Percentiles rank a stretch among this genome's conserved stretches.
These are phyloP conservation scores for Cheiracanthium punctorium DNA, from an alignment of 2,888 invertebrate species.

Conservation along the genomic window DNA sequence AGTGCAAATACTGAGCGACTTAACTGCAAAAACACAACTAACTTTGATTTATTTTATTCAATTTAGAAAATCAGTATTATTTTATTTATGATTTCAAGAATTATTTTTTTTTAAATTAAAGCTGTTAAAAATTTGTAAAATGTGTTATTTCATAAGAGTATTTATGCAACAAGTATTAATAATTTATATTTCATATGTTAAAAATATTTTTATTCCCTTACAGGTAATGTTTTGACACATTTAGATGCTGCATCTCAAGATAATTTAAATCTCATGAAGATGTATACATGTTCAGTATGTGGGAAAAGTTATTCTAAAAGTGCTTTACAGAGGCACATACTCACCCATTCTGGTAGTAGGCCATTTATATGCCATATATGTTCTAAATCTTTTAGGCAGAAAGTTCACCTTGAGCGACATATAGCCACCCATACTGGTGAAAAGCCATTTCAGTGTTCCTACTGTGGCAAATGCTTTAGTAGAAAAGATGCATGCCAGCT, in stretches of 20 bases:
- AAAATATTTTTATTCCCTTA: neutral
- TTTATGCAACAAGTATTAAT: too few relatives aligned
- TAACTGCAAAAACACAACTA: too few relatives aligned
- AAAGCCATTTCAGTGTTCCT: slow-evolving; percentile 12
- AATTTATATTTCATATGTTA: too few relatives aligned
- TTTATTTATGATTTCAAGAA: too few relatives aligned
- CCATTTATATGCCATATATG: slow-evolving; percentile 14
- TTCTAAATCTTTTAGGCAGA: slow-evolving; percentile 12
- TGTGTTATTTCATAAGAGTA: too few relatives aligned
- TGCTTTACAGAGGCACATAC: neutral
- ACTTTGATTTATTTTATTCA: too few relatives aligned
- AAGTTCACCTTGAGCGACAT: slow-evolving; percentile 5
- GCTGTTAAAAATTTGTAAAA: too few relatives aligned
- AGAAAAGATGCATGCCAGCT: neutral
- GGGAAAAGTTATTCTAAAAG: neutral
- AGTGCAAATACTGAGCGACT: too few relatives aligned
- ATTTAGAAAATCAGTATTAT: too few relatives aligned
- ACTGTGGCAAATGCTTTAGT: slow-evolving; percentile 15
- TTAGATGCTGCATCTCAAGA: neutral
- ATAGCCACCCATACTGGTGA: neutral
- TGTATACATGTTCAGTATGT: neutral
- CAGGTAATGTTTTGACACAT: neutral
- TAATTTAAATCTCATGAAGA: neutral
- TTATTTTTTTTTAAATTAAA: too few relatives aligned
- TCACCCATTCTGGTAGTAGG: neutral